Evolutionary conservation across 2,113 vertebrate genomes (phyloP).

Genomic region (Takifugu bimaculatus): DNA sequence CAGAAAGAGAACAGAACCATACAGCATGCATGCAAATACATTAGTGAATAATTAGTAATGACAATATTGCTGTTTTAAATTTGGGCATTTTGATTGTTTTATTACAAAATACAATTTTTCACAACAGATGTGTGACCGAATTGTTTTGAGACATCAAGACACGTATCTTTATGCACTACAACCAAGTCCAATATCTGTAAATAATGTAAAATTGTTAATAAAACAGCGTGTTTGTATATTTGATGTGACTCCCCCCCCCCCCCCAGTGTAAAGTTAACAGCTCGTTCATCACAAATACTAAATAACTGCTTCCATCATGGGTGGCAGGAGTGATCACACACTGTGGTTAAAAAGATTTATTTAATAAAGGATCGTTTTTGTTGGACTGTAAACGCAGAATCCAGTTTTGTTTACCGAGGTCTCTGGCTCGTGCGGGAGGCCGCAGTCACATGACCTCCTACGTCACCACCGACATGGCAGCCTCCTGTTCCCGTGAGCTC

Average conservation of each 20-base stretch:
- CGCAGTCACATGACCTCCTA: slow-evolving; percentile 58
- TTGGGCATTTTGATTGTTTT: background rate
- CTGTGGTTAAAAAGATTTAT: too few species aligned
- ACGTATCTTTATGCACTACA: slow-evolving; percentile 1
- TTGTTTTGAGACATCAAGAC: background rate
- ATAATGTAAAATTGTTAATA: slow-evolving; percentile 31
- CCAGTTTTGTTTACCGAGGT: too few species aligned
- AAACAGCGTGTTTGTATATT: slow-evolving; percentile 35
- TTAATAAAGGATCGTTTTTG: too few species aligned
- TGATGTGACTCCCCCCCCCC: background rate
- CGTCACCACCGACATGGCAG: slow-evolving; percentile 74
- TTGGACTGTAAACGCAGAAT: too few species aligned
- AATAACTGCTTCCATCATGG: too few species aligned
- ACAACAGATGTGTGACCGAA: background rate
- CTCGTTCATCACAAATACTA: too few species aligned
- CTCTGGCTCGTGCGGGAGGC: slow-evolving; percentile 28
- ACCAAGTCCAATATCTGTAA: slow-evolving; percentile 7
- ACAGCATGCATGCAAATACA: too few species aligned
- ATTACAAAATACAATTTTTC: background rate
- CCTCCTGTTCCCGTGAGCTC: slow-evolving; percentile 66
- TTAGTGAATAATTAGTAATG: too few species aligned
- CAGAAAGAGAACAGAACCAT: too few species aligned
- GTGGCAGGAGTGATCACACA: too few species aligned
- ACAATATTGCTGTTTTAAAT: too few species aligned
- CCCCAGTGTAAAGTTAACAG: too few species aligned